Base-by-base conservation (phyloP, 2,888 invertebrate genomes). In the Artemia sinica region DNA sequence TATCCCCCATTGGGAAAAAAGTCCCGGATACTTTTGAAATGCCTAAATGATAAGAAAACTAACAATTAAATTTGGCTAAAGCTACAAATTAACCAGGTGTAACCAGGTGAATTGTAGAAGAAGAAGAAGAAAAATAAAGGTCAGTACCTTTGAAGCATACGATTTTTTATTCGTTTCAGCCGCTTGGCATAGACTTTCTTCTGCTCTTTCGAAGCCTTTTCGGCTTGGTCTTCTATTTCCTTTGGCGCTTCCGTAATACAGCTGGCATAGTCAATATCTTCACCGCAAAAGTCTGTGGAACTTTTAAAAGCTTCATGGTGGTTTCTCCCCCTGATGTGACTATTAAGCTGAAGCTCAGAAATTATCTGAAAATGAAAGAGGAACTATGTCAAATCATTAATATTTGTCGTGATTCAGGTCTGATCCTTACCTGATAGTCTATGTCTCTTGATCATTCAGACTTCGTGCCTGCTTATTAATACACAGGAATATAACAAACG, bases 231-330 rank as follows among this genome's bases (percentile, higher is more conserved):
- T 14, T n/a, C 58, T 18, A 9, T 7, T 4, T 14, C 48, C 18
- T 48, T 66, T 10, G 49, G 48, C 11, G 49, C 66, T 41, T 49
- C 49, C 49, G 48, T 41, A 13, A 66, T 66, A 13, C 14, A 66
- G 41, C 14, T n/a, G 49, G 12, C 9, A 14, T 5, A 80, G 78
- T 50, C 69, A 8, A 66, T 63, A 18, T 28, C 58, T 8, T 66
- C 48, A 11, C 67, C 68, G n/a, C 9, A 58, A 58, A 58, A 18
- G 67, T 72, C 71, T 69, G 72, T 72, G 8, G 69, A 67, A 73
- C 83, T 83, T 72, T 82, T 82, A 11, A 86, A 80, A 0, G 85
- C 83, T 74, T 86, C 85, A 71, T 84, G 82, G 75, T 88, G 87
- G 69, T 82, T 79, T 72, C 84, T 82, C 0, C 87, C 85, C 71